These are phyloP conservation scores for Abrostola triplasia DNA, from an alignment of 2,888 invertebrate species.

Conservation along the genomic window DNA sequence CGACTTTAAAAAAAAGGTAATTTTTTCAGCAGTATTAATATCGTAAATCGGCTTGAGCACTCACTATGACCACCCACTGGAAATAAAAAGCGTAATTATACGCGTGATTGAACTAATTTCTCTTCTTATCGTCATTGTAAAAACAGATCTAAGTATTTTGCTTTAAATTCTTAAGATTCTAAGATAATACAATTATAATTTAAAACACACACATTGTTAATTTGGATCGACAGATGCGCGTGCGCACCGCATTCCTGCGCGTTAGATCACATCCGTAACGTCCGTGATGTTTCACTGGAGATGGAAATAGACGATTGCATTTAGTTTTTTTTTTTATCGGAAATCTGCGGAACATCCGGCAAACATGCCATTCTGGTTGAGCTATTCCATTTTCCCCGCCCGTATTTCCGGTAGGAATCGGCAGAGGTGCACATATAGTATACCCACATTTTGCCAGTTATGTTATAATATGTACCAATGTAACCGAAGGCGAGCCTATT, in stretches of 20 bases:
- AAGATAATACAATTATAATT: background rate
- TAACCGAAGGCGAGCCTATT: too few species aligned
- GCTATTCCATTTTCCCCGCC: too few species aligned
- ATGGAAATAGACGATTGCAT: constrained; percentile 34
- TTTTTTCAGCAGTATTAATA: too few species aligned
- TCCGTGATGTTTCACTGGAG: constrained; percentile 20
- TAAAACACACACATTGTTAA: constrained; percentile 12
- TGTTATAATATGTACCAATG: too few species aligned
- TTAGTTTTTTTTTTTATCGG: constrained; percentile 5
- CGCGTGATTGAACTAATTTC: constrained; percentile 24
- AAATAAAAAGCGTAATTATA: constrained; percentile 14
- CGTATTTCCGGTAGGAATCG: too few species aligned
- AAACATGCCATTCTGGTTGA: too few species aligned
- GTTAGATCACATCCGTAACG: constrained; percentile 49
- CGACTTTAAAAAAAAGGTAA: too few species aligned
- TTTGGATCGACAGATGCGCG: constrained; percentile 24
- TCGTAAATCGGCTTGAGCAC: too few species aligned
- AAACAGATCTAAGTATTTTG: constrained; percentile 9
- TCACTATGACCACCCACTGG: background rate
- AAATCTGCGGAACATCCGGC: background rate
- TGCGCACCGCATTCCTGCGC: constrained; percentile 40
- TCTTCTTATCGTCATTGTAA: constrained; percentile 3
- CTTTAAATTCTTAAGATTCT: constrained; percentile 15
- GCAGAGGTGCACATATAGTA: too few species aligned
- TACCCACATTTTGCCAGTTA: too few species aligned